phyloP scores from a whole-genome alignment of 2,113 vertebrate species.

The Semnornis frantzii region DNA sequence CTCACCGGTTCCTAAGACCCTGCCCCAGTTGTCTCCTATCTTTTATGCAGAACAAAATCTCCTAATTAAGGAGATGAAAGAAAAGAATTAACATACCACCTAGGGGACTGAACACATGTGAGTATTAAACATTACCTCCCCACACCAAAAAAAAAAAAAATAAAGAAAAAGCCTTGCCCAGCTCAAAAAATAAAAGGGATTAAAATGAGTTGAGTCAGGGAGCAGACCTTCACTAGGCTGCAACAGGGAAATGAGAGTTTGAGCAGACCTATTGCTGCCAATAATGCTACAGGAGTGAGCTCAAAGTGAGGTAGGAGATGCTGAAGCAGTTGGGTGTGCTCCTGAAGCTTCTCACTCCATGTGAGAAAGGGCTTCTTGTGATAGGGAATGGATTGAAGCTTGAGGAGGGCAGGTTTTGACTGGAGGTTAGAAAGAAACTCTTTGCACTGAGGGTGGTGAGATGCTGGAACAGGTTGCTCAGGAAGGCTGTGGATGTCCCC shows the following conservation, averaged over 20 bases:
- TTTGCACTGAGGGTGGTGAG: too few relatives aligned
- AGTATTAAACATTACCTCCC: conserved; percentile 27
- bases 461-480: too few relatives aligned
- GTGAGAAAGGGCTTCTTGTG: too few relatives aligned
- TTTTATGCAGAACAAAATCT: conserved; percentile 46
- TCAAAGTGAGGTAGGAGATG: not conserved
- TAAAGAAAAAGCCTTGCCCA: not conserved
- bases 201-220: not conserved
- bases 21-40: conserved; percentile 33
- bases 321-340: not conserved
- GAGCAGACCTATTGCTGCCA: not conserved
- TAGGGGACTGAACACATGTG: conserved; percentile 44
- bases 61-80: conserved; percentile 67
- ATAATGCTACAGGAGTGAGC: not conserved
- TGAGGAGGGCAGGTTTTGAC: too few relatives aligned
- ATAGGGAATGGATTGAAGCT: too few relatives aligned
- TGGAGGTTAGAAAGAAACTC: too few relatives aligned
- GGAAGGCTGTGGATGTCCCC: too few relatives aligned
- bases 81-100: conserved; percentile 54
- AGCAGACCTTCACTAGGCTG: not conserved
- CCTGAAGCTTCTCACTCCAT: not conserved
- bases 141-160: not conserved
- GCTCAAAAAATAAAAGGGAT: not conserved
- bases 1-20: conserved; percentile 53
- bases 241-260: conserved; percentile 5